phyloP scores from a whole-genome alignment of 2,888 invertebrate species.

The Zeuzera pyrina region DNA sequence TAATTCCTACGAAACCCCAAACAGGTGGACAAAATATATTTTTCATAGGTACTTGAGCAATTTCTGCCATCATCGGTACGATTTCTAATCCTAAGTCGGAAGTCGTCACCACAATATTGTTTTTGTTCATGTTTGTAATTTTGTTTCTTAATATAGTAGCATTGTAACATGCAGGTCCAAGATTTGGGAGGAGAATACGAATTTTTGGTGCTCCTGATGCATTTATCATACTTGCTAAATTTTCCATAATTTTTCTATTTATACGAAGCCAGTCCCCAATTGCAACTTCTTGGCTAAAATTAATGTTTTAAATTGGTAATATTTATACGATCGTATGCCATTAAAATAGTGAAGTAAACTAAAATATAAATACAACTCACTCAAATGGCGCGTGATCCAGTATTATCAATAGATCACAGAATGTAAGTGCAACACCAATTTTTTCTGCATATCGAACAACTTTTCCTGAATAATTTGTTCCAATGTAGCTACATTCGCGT shows the following conservation, averaged over 20 bases:
- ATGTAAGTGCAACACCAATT: conserved; percentile 55
- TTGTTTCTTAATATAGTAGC: conserved; percentile 60
- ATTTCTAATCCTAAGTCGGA: conserved; percentile 70
- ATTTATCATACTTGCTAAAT: conserved; percentile 63
- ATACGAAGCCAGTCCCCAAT: conserved; percentile 50
- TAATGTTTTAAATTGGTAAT: conserved; percentile 1
- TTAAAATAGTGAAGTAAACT: background rate
- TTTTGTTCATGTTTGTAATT: conserved; percentile 42
- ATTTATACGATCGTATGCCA: background rate
- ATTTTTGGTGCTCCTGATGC: conserved; percentile 54
- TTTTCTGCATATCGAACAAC: conserved; percentile 48
- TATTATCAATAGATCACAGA: conserved; percentile 66
- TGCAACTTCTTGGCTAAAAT: conserved; percentile 32
- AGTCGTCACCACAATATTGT: conserved; percentile 71
- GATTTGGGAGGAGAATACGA: conserved; percentile 65
- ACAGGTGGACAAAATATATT: conserved; percentile 75
- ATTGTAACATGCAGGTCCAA: conserved; percentile 72
- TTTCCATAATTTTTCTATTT: conserved; percentile 44
- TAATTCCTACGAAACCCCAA: conserved; percentile 75
- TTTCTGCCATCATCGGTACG: conserved; percentile 46
- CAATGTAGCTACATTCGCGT: conserved; percentile 41
- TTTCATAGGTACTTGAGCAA: conserved; percentile 51
- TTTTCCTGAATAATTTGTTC: conserved; percentile 32
- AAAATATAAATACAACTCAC: conserved; percentile 25
- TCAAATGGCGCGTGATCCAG: conserved; percentile 55